These are phyloP conservation scores for Origma solitaria DNA, from an alignment of 2,113 vertebrate genomes.

Conservation along the genomic window DNA sequence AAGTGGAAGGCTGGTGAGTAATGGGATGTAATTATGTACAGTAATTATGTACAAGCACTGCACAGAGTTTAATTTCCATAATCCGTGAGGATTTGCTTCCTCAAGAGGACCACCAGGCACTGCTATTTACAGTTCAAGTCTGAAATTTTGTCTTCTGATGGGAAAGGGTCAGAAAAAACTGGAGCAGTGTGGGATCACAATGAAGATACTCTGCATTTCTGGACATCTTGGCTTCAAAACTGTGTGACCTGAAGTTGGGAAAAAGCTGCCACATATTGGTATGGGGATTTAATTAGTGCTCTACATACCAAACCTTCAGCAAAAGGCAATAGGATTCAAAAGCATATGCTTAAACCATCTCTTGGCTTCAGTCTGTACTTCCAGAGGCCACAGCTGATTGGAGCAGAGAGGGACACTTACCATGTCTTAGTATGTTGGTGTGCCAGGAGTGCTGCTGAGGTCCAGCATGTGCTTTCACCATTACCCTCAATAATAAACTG, in stretches of 20 bases:
- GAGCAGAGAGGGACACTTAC: background rate
- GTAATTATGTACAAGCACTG: background rate
- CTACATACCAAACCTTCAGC: background rate
- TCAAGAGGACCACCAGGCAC: background rate
- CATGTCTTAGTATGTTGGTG: accelerated
- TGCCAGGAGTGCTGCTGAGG: background rate
- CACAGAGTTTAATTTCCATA: background rate
- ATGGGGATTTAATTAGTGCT: background rate
- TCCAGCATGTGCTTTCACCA: background rate
- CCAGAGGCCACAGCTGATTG: accelerated
- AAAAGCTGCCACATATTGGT: background rate
- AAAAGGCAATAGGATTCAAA: background rate
- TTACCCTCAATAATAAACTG: accelerated
- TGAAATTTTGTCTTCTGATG: background rate
- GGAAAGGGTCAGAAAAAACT: background rate
- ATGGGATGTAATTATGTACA: too few species aligned
- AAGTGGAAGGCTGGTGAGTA: background rate
- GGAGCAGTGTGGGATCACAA: background rate
- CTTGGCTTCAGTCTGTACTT: background rate
- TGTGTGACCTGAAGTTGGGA: background rate
- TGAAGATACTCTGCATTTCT: background rate
- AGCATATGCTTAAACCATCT: background rate
- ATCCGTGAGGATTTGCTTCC: background rate
- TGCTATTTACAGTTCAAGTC: background rate
- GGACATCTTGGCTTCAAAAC: background rate